phyloP scores from a whole-genome alignment of 1,140 invertebrate genomes.

The Musca domestica region DNA sequence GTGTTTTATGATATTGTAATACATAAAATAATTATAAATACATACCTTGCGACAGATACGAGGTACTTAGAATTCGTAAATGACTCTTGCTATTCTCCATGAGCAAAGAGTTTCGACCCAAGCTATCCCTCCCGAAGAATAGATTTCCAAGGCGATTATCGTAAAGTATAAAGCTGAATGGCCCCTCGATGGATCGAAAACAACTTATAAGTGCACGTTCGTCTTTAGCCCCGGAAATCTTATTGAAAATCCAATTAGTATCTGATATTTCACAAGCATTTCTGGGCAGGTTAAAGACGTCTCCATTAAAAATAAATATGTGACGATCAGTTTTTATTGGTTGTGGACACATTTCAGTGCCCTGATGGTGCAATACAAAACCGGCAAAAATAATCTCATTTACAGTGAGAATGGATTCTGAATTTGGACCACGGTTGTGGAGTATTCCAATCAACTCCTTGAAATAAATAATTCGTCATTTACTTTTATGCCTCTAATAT shows the following conservation, averaged over 20 bases:
- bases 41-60: no score
- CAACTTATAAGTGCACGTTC: not conserved
- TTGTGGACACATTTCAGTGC: constrained; percentile 58
- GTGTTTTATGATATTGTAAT: no score
- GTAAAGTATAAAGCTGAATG: constrained; percentile 79
- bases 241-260: constrained; percentile 17
- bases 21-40: no score
- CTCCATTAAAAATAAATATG: constrained; percentile 75
- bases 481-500: no score
- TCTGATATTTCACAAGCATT: constrained; percentile 24
- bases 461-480: no score
- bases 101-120: constrained; percentile 81
- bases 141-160: constrained; percentile 61
- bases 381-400: constrained; percentile 11
- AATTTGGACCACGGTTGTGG: constrained; percentile 9
- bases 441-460: not conserved
- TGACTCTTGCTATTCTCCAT: constrained; percentile 58
- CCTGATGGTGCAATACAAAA: constrained; percentile 65
- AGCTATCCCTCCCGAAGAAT: constrained; percentile 81
- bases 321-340: constrained; percentile 61
- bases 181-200: constrained; percentile 64
- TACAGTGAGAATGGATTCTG: not conserved
- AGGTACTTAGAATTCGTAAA: constrained; percentile 52
- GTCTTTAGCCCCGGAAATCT: constrained; percentile 2
- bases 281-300: constrained; percentile 63